Evolutionary conservation across 2,797 vertebrate genomes (phyloP), one percentile per base, ranked within the genome.

Genomic region (Artibeus lituratus): DNA sequence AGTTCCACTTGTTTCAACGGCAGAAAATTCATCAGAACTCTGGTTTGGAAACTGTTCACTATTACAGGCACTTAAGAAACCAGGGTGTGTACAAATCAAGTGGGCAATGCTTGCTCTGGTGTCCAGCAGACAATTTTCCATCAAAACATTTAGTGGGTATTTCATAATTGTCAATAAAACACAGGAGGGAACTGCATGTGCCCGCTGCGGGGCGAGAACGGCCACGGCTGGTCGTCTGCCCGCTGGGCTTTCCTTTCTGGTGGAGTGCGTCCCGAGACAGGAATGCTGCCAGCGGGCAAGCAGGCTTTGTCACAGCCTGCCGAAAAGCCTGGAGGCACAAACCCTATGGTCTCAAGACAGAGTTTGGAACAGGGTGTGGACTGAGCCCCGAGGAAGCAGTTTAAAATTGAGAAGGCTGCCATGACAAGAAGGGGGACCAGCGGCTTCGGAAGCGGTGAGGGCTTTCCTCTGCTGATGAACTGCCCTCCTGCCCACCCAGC

Each of bases 131-230:
- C 73, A 96, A 87, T 18, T 97, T 98, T 98, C 97, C 97, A 95
- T 47, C 97, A 85, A 96, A 93, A 94, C 88, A 97, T 91, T 76
- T 82, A 90, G 62, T 0, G 95, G 87, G 76, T 93, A 96, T 94
- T 97, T 88, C 29, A 86, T 94, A 97, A 94, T 92, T 90, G 97
- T 96, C 97, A 94, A 96, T 96, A 97, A 97, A 84, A 89, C 97
- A 96, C 57, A 57, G 42, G 83, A 59, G 91, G 96, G 98, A 97
- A 98, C 98, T 95, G 94, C 2, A 85, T 87, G 98, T 98, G 81
- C 98, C 96, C 72, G 35, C 78, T 94, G 80, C 83, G 82, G 93
- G 73, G 86, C 97, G 97, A 70, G 96, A 98, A 97, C 47, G 97
- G 95, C 96, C 59, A 10, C 97, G 65, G 97, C 91, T 55, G 74